These are phyloP conservation scores for Arion vulgaris DNA, from an alignment of 1,140 invertebrate species.

Conservation along the genomic window DNA sequence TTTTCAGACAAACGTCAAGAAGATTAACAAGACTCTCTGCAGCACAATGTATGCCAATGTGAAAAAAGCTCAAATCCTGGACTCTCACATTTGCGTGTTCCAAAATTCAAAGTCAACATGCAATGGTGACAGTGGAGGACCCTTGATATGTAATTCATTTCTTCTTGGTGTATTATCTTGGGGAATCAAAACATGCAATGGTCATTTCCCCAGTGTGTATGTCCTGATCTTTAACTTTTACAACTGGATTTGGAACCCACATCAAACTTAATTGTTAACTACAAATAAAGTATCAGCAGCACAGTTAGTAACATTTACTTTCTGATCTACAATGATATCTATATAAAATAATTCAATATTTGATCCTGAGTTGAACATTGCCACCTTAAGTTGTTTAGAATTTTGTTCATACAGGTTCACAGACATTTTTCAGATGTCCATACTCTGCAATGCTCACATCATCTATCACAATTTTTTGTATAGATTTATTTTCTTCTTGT, in stretches of 20 bases:
- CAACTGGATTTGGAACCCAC: background rate
- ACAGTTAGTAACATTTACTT: too few relatives aligned
- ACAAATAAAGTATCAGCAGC: too few relatives aligned
- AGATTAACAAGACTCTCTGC: background rate
- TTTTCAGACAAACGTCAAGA: background rate
- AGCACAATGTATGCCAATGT: background rate
- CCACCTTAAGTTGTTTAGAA: too few relatives aligned
- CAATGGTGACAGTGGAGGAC: background rate
- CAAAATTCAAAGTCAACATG: background rate
- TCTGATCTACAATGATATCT: too few relatives aligned
- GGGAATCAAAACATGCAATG: background rate
- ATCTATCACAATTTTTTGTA: too few relatives aligned
- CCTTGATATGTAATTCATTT: background rate
- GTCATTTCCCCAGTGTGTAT: background rate
- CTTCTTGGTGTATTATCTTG: background rate
- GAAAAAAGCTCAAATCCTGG: background rate
- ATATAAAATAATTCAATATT: too few relatives aligned
- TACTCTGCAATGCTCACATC: too few relatives aligned
- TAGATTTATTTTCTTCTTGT: too few relatives aligned
- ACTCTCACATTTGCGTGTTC: background rate
- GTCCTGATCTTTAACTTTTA: background rate
- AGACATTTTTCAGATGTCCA: too few relatives aligned
- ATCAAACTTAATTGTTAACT: too few relatives aligned
- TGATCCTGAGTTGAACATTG: too few relatives aligned
- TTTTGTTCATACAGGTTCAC: too few relatives aligned